Percentiles rank a stretch among this genome's conserved stretches.
phyloP scores from a whole-genome alignment of 2,888 invertebrate genomes.

The Adelphocoris suturalis region DNA sequence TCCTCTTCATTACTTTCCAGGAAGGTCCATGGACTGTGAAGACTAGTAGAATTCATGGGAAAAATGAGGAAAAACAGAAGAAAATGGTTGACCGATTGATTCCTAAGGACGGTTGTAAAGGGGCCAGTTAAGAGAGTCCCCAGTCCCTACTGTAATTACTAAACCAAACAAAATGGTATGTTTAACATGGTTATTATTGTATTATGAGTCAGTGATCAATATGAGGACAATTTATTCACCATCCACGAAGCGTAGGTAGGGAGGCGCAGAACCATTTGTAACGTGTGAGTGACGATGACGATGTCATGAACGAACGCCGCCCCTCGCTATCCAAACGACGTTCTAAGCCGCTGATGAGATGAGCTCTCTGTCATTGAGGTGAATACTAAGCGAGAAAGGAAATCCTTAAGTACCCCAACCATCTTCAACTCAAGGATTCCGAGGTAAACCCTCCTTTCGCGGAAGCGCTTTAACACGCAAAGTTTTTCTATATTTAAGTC shows the following conservation, averaged over 20 bases:
- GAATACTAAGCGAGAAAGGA: conserved; percentile 40
- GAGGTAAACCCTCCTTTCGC: neutral
- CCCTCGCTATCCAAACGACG: conserved; percentile 14
- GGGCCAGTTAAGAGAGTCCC: no score
- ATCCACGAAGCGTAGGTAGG: neutral
- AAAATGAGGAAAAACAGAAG: no score
- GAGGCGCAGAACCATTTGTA: conserved; percentile 19
- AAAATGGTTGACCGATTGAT: no score
- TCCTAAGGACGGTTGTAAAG: no score
- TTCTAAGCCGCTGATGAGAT: conserved; percentile 44
- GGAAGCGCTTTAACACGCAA: neutral
- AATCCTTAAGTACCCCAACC: conserved; percentile 26
- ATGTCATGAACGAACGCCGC: neutral
- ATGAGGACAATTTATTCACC: conserved; percentile 14
- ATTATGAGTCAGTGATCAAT: neutral
- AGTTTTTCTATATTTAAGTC: conserved; percentile 22
- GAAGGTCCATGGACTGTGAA: no score
- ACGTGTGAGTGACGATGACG: conserved; percentile 35
- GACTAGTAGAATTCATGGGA: no score
- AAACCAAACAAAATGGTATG: no score
- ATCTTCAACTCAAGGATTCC: neutral
- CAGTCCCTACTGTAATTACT: no score
- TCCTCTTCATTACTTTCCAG: no score
- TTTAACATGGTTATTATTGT: no score
- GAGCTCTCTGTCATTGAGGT: conserved; percentile 43